phyloP scores from a whole-genome alignment of 2,113 vertebrate species.

The Odobenus rosmarus region DNA sequence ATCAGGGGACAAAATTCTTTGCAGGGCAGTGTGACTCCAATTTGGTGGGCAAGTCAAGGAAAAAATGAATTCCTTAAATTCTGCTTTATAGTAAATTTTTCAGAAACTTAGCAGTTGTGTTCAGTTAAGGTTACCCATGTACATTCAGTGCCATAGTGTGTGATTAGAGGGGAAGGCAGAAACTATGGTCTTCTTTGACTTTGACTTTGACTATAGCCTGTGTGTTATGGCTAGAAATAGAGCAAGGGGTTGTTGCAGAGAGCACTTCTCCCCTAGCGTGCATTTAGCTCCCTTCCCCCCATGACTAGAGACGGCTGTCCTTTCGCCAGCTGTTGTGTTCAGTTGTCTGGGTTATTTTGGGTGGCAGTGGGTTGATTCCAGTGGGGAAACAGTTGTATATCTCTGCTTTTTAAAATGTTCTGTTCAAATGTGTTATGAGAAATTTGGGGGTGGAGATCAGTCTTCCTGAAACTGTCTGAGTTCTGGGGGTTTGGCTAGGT shows the following conservation, averaged over 20 bases:
- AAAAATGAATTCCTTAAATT: conserved; percentile 46
- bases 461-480: conserved; percentile 48
- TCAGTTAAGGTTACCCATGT: conserved; percentile 1
- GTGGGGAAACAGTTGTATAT: conserved; percentile 30
- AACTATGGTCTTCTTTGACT: conserved; percentile 34
- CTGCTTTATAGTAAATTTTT: conserved; percentile 41
- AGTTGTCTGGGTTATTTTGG: conserved; percentile 73
- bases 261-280: background rate
- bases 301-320: conserved; percentile 7
- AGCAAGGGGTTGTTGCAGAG: background rate
- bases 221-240: conserved; percentile 56
- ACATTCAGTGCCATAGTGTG: background rate
- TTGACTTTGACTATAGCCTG: conserved; percentile 45
- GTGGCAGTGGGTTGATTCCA: conserved; percentile 59
- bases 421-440: conserved; percentile 38
- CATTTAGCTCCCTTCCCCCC: conserved; percentile 29
- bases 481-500: background rate
- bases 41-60: conserved; percentile 26
- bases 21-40: background rate
- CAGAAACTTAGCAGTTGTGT: conserved; percentile 42
- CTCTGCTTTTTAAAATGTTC: conserved; percentile 50
- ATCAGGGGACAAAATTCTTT: conserved; percentile 4
- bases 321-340: conserved; percentile 73
- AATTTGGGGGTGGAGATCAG: background rate
- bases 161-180: conserved; percentile 47